Conservation (phyloP, 2,113 vertebrate species). For the Nothobranchius kuhntae region DNA sequence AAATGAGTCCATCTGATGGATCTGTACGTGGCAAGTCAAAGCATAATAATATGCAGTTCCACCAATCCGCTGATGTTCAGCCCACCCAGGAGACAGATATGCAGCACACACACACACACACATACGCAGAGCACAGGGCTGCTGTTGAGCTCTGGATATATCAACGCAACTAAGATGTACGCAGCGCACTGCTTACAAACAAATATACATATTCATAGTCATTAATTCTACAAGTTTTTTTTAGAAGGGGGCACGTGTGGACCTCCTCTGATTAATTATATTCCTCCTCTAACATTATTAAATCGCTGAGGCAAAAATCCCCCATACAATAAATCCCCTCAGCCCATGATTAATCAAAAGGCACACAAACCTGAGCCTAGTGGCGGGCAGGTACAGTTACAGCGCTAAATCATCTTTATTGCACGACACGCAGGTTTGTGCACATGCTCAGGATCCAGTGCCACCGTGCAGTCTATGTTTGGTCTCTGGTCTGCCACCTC, state of each 20-base stretch:
- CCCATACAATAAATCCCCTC: constrained; percentile 81
- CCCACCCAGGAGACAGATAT: constrained; percentile 50
- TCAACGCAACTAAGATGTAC: constrained; percentile 26
- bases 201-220: constrained; percentile 81
- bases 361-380: constrained; percentile 71
- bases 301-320: constrained; percentile 84
- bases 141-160: constrained; percentile 11
- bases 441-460: constrained; percentile 41
- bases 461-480: constrained; percentile 33
- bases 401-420: constrained; percentile 80
- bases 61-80: constrained; percentile 27
- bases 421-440: constrained; percentile 68
- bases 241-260: constrained; percentile 57
- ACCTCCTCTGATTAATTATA: constrained; percentile 80
- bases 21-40: constrained; percentile 38
- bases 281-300: constrained; percentile 80
- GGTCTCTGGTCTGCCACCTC: constrained; percentile 51
- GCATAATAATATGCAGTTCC: constrained; percentile 40
- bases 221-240: constrained; percentile 79
- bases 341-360: constrained; percentile 82
- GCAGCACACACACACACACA: constrained; percentile 10
- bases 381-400: constrained; percentile 76
- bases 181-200: constrained; percentile 62
- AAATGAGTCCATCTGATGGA: constrained; percentile 28
- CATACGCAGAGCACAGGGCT: constrained; percentile 14